Evolutionary conservation across 2,888 invertebrate species (phyloP), one percentile per base, ranked within the genome.

Genomic region (Volucella inflata): DNA sequence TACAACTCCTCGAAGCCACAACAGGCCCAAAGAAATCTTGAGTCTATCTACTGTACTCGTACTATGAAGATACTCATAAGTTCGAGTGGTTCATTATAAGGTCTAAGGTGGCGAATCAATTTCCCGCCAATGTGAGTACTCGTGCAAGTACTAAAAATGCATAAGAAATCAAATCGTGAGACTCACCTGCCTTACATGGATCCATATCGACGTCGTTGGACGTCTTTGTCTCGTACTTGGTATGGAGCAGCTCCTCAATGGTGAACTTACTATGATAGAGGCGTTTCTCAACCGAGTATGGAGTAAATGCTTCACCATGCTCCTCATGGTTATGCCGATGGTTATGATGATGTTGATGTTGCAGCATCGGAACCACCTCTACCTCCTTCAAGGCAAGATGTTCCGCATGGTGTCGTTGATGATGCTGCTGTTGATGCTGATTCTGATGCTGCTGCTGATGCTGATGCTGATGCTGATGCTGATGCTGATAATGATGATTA

Each of bases 131-230:
- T 30, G 30, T 6, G 0, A 30, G 30, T 30, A 30, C 30, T 30
- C n/a, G n/a, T n/a, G n/a, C 57, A 17, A 30, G 70, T 21, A 60
- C 46, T 71, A 68, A 80, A 76, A 76, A 60, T 60, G 71, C 50
- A 60, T 44, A 84, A 51, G 65, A 64, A 60, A 53, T 71, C 64
- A 48, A 74, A 62, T 83, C 62, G 57, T 57, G 11, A 76, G 87
- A 93, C 95, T 95, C 93, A 97, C 97, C 96, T 91, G 97, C 96
- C 94, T 97, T 97, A 92, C 97, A 97, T 74, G 97, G 95, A 93
- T 97, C 97, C 93, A 96, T 93, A 90, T 97, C 96, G 87, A 96
- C 92, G 91, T 97, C 97, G 87, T 94, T 93, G 55, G 96, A 96
- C 80, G 95, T 94, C 90, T 95, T 95, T 83, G 93, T 93, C 57